Conservation (phyloP, 2,797 vertebrate genomes). For the Macropus fuliginosus region DNA sequence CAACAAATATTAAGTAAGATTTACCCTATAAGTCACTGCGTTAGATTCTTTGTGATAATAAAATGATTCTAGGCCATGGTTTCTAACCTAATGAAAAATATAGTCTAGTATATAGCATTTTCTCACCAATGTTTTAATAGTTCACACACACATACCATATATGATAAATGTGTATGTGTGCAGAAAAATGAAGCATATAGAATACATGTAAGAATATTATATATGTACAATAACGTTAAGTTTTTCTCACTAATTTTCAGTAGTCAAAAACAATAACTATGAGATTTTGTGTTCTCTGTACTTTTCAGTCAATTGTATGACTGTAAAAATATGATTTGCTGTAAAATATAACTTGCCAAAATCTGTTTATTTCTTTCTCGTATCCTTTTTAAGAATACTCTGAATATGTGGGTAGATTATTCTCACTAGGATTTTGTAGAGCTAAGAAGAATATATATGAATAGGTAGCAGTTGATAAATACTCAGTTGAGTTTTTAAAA, state of each 20-base stretch:
- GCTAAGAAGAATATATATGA: background rate
- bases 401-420: background rate
- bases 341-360: background rate
- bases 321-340: background rate
- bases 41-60: background rate
- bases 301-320: background rate
- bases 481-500: background rate
- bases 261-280: background rate
- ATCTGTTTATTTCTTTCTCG: background rate
- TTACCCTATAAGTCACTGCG: background rate
- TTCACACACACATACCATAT: too few species aligned
- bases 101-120: background rate
- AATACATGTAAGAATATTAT: background rate
- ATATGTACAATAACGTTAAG: background rate
- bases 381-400: background rate
- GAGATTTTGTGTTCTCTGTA: background rate
- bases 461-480: background rate
- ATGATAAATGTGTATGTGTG: too few species aligned
- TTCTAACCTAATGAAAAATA: background rate
- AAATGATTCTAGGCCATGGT: background rate
- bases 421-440: background rate
- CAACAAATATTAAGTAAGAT: background rate
- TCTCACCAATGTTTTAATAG: background rate
- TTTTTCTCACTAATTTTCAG: background rate
- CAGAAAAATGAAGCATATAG: too few species aligned